Percentiles rank a stretch among this genome's conserved stretches.
phyloP scores from a whole-genome alignment of 2,888 invertebrate species.

The Nipponacmea schrenckii region DNA sequence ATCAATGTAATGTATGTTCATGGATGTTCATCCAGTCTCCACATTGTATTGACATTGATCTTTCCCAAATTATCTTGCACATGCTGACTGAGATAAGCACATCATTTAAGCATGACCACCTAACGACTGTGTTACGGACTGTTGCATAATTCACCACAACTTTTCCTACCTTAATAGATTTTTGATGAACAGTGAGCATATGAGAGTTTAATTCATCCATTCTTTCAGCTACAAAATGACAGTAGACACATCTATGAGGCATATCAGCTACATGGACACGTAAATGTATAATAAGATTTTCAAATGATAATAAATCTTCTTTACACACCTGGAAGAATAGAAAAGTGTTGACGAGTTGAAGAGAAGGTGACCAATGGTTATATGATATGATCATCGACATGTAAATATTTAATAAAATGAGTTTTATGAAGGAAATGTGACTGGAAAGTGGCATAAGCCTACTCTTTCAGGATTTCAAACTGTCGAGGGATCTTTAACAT shows the following conservation, averaged over 20 bases:
- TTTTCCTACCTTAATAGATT: slow-evolving; percentile 40
- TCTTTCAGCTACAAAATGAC: slow-evolving; percentile 55
- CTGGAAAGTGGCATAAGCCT: too few species aligned
- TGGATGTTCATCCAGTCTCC: too few species aligned
- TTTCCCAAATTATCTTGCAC: too few species aligned
- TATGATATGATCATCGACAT: not conserved
- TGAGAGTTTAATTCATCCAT: slow-evolving; percentile 51
- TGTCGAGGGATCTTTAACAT: too few species aligned
- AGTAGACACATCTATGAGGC: slow-evolving; percentile 55
- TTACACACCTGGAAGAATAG: slow-evolving; percentile 43
- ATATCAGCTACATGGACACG: slow-evolving; percentile 55
- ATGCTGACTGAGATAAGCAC: not conserved
- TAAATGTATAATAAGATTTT: slow-evolving; percentile 51
- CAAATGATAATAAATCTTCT: slow-evolving; percentile 43
- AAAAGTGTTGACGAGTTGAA: too few species aligned
- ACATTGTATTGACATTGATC: not conserved
- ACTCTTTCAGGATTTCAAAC: too few species aligned
- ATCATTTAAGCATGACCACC: not conserved
- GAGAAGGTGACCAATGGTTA: not conserved
- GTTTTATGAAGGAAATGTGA: too few species aligned
- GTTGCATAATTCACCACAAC: too few species aligned
- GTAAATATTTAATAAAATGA: too few species aligned
- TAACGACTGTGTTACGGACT: too few species aligned
- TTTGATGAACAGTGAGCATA: slow-evolving; percentile 50
- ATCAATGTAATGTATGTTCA: too few species aligned